Conservation (phyloP, 1,140 invertebrate species). For the Danaus melanippus region DNA sequence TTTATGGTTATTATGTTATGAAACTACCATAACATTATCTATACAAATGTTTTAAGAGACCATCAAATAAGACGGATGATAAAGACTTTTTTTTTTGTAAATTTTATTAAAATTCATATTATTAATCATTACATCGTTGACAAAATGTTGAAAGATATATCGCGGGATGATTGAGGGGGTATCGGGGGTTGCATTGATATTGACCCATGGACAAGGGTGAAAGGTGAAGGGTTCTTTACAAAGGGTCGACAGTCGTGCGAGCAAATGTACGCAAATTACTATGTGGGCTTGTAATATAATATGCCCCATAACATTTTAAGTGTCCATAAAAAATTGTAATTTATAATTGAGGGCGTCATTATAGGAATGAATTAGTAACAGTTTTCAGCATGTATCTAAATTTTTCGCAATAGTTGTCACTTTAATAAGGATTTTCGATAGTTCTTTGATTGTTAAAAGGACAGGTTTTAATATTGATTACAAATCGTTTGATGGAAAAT, state of each 20-base stretch:
- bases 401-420: no score
- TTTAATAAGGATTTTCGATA: no score
- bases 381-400: no score
- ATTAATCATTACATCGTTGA: conserved; percentile 14
- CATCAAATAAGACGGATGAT: neutral
- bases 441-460: no score
- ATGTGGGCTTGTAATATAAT: neutral
- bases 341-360: neutral
- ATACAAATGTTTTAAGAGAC: no score
- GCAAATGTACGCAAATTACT: conserved; percentile 9
- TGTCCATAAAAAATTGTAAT: conserved; percentile 2
- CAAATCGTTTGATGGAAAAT: no score
- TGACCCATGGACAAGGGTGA: conserved; percentile 21
- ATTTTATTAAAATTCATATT: neutral
- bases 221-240: neutral
- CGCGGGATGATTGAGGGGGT: conserved; percentile 45
- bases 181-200: conserved; percentile 33
- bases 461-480: no score
- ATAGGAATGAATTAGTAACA: conserved; percentile 3
- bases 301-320: neutral
- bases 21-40: no score
- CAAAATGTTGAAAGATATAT: conserved; percentile 34
- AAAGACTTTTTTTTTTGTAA: conserved; percentile 3
- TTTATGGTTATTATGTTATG: no score
- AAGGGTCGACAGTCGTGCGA: conserved; percentile 7